Percentiles rank a stretch among this genome's conserved stretches.
phyloP scores from a whole-genome alignment of 2,113 vertebrate genomes.

The Protobothrops flavoviridis region DNA sequence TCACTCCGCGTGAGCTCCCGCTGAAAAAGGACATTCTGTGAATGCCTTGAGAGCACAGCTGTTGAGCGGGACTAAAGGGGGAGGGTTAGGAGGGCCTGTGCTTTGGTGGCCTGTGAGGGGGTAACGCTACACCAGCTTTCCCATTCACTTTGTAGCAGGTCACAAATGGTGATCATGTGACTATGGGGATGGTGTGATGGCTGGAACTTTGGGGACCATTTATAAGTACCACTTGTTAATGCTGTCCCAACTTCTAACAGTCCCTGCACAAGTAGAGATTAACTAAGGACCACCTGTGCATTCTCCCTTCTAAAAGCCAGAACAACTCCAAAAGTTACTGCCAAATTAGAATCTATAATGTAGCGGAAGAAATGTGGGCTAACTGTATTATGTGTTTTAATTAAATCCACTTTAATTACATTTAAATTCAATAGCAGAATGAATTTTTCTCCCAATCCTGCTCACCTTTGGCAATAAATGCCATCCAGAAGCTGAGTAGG shows the following conservation, averaged over 20 bases:
- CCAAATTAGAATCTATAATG: background rate
- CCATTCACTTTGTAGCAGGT: background rate
- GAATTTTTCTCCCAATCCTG: background rate
- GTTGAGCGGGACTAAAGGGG: no score
- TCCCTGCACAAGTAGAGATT: background rate
- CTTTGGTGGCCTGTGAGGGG: no score
- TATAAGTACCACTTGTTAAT: background rate
- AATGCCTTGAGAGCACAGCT: no score
- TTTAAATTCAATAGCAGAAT: background rate
- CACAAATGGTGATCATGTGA: background rate
- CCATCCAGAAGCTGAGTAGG: background rate
- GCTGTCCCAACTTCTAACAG: background rate
- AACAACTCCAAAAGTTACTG: background rate
- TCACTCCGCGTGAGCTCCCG: no score
- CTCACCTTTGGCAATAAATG: background rate
- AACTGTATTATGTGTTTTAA: background rate
- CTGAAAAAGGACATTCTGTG: no score
- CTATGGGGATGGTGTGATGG: background rate
- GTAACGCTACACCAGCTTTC: background rate
- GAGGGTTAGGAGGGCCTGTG: no score
- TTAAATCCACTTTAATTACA: background rate
- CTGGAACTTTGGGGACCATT: background rate
- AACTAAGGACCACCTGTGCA: background rate
- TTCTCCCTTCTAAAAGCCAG: background rate
- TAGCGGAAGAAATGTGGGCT: background rate